phyloP scores from a whole-genome alignment of 2,113 vertebrate species.

The Bos taurus region ARS-UCD2.0 NC_037329.1:65379001-65379500 shows the following conservation, averaged over 20 bases:
- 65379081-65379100: not conserved
- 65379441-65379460: not conserved
- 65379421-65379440: not conserved
- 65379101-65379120: not conserved
- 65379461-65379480: not conserved
- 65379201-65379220: not conserved
- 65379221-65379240: not conserved
- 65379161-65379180: not conserved
- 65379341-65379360: not conserved
- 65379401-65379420: not conserved
- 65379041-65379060: not conserved
- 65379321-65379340: not conserved
- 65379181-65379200: not conserved
- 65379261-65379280: conserved; percentile 3
- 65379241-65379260: not conserved
- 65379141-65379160: not conserved
- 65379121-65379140: not conserved
- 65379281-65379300: not conserved
- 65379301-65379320: not conserved
- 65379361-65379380: not conserved
- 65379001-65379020: not conserved
- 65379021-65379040: not conserved
- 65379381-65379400: not conserved
- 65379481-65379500: not conserved
- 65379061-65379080: not conserved